These are phyloP conservation scores for Ceuthmochares aereus DNA, from an alignment of 2,113 vertebrate species.

Conservation along the genomic window DNA sequence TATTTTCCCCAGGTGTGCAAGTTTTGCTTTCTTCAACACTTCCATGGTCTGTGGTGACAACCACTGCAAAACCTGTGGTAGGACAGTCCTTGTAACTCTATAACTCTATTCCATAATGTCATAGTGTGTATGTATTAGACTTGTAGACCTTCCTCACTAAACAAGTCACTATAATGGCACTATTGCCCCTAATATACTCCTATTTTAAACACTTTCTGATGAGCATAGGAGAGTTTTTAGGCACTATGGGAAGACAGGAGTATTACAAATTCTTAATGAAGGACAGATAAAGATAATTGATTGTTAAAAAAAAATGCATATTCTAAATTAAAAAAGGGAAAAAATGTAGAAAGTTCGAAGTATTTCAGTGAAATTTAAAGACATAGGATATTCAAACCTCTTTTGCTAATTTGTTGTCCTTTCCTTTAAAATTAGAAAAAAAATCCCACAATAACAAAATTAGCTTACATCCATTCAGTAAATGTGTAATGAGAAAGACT, in stretches of 20 bases:
- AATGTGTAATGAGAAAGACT: background rate
- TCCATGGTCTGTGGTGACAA: background rate
- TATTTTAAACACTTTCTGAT: background rate
- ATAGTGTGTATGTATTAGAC: background rate
- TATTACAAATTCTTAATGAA: background rate
- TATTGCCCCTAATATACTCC: background rate
- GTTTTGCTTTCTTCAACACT: constrained; percentile 20
- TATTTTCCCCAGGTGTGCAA: constrained; percentile 63
- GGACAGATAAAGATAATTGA: background rate
- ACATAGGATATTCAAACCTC: fast-evolving
- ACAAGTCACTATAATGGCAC: fast-evolving
- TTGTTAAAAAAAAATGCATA: background rate
- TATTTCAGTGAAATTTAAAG: background rate
- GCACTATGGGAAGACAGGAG: background rate
- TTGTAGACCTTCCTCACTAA: background rate
- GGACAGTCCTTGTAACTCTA: background rate
- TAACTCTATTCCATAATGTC: background rate
- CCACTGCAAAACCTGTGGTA: constrained; percentile 57
- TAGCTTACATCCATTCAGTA: background rate
- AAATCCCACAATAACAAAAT: background rate
- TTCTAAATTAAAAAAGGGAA: background rate
- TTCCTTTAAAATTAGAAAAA: background rate
- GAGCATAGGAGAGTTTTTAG: background rate
- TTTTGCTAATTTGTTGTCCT: background rate
- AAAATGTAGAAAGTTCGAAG: background rate